These are phyloP conservation scores for Crocallis elinguaria DNA, from an alignment of 2,888 invertebrate species.

Conservation along the genomic window DNA sequence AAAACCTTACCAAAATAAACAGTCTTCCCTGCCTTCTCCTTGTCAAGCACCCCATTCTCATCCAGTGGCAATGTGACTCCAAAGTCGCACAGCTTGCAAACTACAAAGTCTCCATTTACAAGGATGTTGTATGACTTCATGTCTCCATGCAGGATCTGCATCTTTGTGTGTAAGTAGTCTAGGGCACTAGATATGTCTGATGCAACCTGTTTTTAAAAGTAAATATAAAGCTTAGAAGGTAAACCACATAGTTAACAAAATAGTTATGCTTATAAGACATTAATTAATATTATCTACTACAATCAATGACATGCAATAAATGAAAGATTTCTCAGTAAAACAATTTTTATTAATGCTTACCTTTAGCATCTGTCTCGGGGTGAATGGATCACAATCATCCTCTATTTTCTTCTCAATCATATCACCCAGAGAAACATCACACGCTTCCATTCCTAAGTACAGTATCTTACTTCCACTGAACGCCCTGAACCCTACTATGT, in stretches of 20 bases:
- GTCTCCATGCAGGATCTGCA: constrained; percentile 91
- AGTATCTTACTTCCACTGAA: constrained; percentile 82
- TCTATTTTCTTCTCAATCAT: constrained; percentile 89
- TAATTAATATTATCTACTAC: no score
- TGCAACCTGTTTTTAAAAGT: constrained; percentile 86
- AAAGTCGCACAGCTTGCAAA: constrained; percentile 93
- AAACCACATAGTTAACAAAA: no score
- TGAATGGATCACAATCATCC: constrained; percentile 83
- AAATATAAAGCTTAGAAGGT: no score
- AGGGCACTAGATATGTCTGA: constrained; percentile 88
- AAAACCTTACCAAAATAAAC: constrained; percentile 84
- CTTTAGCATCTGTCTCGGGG: constrained; percentile 86
- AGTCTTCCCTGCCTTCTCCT: constrained; percentile 75
- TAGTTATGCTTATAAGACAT: no score
- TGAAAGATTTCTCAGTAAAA: not conserved
- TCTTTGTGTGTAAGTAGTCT: constrained; percentile 90
- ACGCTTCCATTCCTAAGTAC: constrained; percentile 92
- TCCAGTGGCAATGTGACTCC: constrained; percentile 91
- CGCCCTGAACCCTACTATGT: constrained; percentile 91
- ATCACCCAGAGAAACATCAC: constrained; percentile 89
- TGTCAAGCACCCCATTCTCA: constrained; percentile 86
- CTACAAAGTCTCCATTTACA: constrained; percentile 89
- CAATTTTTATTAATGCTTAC: constrained; percentile 44
- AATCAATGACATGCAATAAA: no score
- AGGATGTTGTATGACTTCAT: constrained; percentile 93